Evolutionary conservation across 2,888 invertebrate species (phyloP), one percentile per base, ranked within the genome.

Genomic region (Archaeoteleia sp.): DNA sequence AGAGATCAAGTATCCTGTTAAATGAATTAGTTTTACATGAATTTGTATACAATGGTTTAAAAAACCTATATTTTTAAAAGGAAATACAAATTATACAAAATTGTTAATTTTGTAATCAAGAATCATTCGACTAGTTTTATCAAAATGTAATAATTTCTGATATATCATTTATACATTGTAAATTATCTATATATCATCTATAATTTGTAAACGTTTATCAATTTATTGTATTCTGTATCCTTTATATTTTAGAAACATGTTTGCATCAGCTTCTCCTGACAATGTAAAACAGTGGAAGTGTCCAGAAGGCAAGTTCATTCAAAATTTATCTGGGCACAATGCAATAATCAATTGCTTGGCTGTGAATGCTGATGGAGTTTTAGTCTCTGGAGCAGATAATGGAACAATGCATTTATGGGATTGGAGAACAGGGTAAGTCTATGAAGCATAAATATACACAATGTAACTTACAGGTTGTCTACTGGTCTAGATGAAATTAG

Each of bases 231-330:
- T n/a, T n/a, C n/a, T n/a, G n/a, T n/a, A n/a, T n/a, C n/a, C n/a
- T 27, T 46, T 37, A 40, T 32, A n/a, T 34, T 63, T 17, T 8
- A 79, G 74, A 13, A 91, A 98, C 85, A 97, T 97, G 89, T 98
- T 99, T 86, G 98, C 96, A 0, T 97, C 97, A 0, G 99, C 96
- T 0, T 97, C 98, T 0, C 97, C 99, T 0, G 98, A 99, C 84
- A 98, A 99, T 82, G 96, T 99, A 70, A 99, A 99, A 82, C 97
- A 98, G 83, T 99, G 99, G 99, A 95, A 95, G 83, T 97, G 97
- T 80, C 98, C 98, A 0, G 96, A 98, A 77, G 97, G 98, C 1
- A 95, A 95, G 82, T 99, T 99, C 82, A 93, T 98, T 53, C 98
- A 98, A 83, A 98, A 98, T 84, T 87, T 99, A 54, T 93, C 95